phyloP scores from a whole-genome alignment of 2,113 vertebrate species.

The Sinocyclocheilus maitianheensis region DNA sequence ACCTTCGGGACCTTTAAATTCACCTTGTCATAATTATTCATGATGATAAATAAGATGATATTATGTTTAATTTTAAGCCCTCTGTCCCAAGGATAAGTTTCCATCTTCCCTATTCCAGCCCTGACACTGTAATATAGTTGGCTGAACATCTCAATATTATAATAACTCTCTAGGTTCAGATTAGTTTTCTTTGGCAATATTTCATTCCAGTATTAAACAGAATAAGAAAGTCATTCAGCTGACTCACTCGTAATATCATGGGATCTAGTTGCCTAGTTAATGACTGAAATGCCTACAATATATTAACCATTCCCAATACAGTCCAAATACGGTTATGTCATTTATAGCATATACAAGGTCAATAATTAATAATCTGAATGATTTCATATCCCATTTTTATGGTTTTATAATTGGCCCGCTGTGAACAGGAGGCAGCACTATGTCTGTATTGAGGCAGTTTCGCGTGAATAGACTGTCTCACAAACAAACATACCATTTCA shows the following conservation, averaged over 20 bases:
- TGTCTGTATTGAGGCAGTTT: background rate
- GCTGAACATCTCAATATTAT: background rate
- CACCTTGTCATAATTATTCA: slow-evolving; percentile 25
- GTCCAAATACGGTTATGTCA: background rate
- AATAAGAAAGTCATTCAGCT: slow-evolving; percentile 7
- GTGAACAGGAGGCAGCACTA: background rate
- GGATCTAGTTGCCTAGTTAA: background rate
- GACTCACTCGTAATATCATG: background rate
- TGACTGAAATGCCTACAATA: background rate
- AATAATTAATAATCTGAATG: background rate
- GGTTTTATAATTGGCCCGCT: background rate
- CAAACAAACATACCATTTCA: slow-evolving; percentile 57
- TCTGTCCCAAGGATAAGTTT: background rate
- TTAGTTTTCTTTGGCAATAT: background rate
- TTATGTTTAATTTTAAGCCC: slow-evolving; percentile 9
- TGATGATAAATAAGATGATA: slow-evolving; percentile 39
- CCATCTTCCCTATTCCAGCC: background rate
- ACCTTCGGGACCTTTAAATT: background rate
- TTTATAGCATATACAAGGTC: background rate
- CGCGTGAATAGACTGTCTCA: slow-evolving; percentile 48
- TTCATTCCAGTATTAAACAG: background rate
- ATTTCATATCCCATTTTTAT: background rate
- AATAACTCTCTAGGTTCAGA: background rate
- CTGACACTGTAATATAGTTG: background rate
- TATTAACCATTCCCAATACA: background rate